Evolutionary conservation across 2,888 invertebrate species (phyloP), one percentile per base, ranked within the genome.

Genomic region (Drosophila infuscata): DNA sequence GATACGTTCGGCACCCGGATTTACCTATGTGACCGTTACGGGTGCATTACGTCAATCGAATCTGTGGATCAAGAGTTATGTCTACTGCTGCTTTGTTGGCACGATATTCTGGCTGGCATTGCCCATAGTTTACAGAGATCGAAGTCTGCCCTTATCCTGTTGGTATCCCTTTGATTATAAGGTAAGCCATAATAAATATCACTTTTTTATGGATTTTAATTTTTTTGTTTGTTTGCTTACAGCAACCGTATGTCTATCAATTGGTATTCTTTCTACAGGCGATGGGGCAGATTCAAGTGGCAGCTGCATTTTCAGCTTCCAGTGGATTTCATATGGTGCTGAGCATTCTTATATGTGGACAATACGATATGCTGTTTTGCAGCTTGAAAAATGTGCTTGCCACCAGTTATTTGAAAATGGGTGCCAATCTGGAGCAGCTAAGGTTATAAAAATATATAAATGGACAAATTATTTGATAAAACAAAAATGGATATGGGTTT

Each of bases 161-260:
- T 92, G 91, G 90, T 92, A 93, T 88, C 93, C 92, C 8, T 87
- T 92, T 30, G 88, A 92, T 72, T 89, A 85, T 62, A 88, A 82
- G 35, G 91, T 90, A 68, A 60, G 56, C 9, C 20, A 15, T 2
- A 32, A 20, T 3, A 32, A 11, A 11, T 12, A n/a, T 2, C 5
- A 30, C 3, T 9, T 4, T 29, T 11, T 38, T 30, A n/a, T 12
- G 2, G 5, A 15, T 30, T 29, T 38, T 0, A 15, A 15, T 3
- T n/a, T n/a, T n/a, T n/a, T 0, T n/a, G 17, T 17, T 9, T 32
- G 17, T 6, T 1, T 9, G 20, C 30, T 7, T 20, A 17, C 30
- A 91, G 92, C 76, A 86, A 79, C 88, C 91, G 0, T 15, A 79
- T 30, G 76, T 91, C 25, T 91, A 91, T 57, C 87, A 90, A 61